A percentile compares a stretch with the other conserved stretches of the same genome.
Evolutionary conservation across 1,140 invertebrate species (phyloP).

Genomic region (Limonius californicus): DNA sequence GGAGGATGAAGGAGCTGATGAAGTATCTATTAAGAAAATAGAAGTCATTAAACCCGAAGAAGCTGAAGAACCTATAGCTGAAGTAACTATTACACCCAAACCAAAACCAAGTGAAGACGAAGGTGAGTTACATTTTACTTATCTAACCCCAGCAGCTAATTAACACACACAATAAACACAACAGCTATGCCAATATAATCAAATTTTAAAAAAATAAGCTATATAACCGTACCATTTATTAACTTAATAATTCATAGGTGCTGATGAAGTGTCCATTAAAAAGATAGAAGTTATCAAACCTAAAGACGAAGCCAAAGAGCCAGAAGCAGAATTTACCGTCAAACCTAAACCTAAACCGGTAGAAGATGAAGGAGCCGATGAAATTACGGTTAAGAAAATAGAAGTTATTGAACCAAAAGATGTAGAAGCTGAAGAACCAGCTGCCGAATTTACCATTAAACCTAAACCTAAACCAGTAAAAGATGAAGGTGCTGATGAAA

Average conservation of each 20-base stretch:
- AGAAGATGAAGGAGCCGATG: slow-evolving; percentile 36
- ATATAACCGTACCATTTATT: too few relatives aligned
- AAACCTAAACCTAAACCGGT: slow-evolving; percentile 44
- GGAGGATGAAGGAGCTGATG: too few relatives aligned
- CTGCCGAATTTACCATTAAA: slow-evolving; percentile 15
- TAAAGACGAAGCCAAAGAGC: background rate
- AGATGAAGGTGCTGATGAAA: slow-evolving; percentile 27
- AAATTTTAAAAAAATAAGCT: too few relatives aligned
- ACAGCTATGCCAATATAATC: too few relatives aligned
- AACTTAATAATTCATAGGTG: too few relatives aligned
- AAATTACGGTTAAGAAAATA: slow-evolving; percentile 41
- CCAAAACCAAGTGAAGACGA: slow-evolving; percentile 27
- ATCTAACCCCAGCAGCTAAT: too few relatives aligned
- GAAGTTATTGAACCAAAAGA: slow-evolving; percentile 10
- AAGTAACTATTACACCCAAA: slow-evolving; percentile 30
- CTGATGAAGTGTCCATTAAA: slow-evolving; percentile 53
- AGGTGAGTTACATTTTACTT: slow-evolving; percentile 25
- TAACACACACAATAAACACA: too few relatives aligned
- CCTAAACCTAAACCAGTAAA: slow-evolving; percentile 18
- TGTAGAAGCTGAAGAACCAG: slow-evolving; percentile 16
- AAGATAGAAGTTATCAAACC: slow-evolving; percentile 18
- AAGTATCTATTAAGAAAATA: background rate
- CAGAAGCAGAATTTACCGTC: slow-evolving; percentile 51
- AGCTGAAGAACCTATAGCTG: slow-evolving; percentile 21
- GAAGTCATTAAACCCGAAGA: slow-evolving; percentile 39